These are phyloP conservation scores for Drosophila subpulchrella DNA, from an alignment of 1,140 invertebrate genomes.

Conservation along the genomic window DNA sequence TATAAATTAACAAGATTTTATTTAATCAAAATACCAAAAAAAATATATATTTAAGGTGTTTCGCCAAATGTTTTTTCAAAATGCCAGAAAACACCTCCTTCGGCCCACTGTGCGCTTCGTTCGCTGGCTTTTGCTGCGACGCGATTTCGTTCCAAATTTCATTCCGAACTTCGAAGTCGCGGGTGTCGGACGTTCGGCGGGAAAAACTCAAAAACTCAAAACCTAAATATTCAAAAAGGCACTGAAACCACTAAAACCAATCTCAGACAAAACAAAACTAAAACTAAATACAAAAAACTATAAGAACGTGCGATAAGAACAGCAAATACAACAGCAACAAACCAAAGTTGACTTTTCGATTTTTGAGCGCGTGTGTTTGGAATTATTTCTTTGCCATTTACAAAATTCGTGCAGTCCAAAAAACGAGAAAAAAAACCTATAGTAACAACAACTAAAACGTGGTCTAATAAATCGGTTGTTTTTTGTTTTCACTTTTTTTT, in stretches of 20 bases:
- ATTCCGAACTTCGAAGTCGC: conserved; percentile 32
- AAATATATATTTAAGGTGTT: too few relatives aligned
- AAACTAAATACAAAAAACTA: conserved; percentile 3
- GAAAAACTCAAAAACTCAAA: conserved; percentile 11
- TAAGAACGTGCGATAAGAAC: conserved; percentile 68
- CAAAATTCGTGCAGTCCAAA: conserved; percentile 8
- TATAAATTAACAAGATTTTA: too few relatives aligned
- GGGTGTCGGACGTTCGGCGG: conserved; percentile 31
- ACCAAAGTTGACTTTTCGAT: conserved; percentile 56
- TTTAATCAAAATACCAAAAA: too few relatives aligned
- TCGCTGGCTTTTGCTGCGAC: conserved; percentile 5
- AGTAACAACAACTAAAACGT: conserved; percentile 32
- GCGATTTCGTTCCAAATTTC: conserved; percentile 11
- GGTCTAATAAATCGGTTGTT: conserved; percentile 23
- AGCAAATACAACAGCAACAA: conserved; percentile 11
- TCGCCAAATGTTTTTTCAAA: too few relatives aligned
- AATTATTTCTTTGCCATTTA: conserved; percentile 24
- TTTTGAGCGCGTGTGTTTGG: conserved; percentile 36
- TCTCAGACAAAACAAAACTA: conserved; percentile 9
- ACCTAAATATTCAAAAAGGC: background rate
- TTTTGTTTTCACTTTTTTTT: conserved; percentile 67
- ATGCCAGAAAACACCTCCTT: background rate
- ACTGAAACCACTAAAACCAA: conserved; percentile 15
- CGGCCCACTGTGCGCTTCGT: conserved; percentile 2
- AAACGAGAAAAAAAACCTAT: conserved; percentile 12